Evolutionary conservation across 2,113 vertebrate genomes (phyloP), one percentile per base, ranked within the genome.

Genomic region (Perca schrenkii): DNA sequence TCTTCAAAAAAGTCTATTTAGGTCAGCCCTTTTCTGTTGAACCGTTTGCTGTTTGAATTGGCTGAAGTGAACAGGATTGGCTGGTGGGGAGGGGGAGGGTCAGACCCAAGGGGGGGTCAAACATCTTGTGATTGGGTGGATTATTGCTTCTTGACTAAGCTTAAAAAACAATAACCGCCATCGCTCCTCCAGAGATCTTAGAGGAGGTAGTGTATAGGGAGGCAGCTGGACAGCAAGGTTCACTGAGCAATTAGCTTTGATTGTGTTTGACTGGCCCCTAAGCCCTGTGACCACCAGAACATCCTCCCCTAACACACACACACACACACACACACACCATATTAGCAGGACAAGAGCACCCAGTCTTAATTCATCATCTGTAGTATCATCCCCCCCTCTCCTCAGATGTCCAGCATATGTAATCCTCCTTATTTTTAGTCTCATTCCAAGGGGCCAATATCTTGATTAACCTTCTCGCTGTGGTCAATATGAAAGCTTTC

Each of bases 161-260:
- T 91, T 79, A 70, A 80, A 85, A 86, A 86, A 87, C 70, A 89
- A 87, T 31, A 82, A 22, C 16, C 65, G 54, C 22, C 58, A 15
- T 7, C 53, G 36, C 47, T n/a, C 61, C 72, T 43, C 15, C 34
- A 1, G 1, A 81, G 68, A 64, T 79, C 31, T 77, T 49, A 36
- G 57, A 79, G 65, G 65, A 52, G 67, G 22, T 70, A 54, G 70
- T 31, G 36, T 25, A n/a, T 47, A n/a, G 52, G 64, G 56, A 72
- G 47, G 43, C 63, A 79, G 77, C 76, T 82, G 88, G 76, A 85
- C 69, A 69, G 6, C 60, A 60, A 31, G 88, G 87, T 90, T 93
- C 92, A 93, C 66, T 83, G 88, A 92, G 62, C 89, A 90, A 80
- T 94, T 75, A 0, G 60, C 83, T 67, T 57, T 89, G 74, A 92